Evolutionary conservation across 2,797 vertebrate species (phyloP).

Genomic region (Limnodromus scolopaceus): DNA sequence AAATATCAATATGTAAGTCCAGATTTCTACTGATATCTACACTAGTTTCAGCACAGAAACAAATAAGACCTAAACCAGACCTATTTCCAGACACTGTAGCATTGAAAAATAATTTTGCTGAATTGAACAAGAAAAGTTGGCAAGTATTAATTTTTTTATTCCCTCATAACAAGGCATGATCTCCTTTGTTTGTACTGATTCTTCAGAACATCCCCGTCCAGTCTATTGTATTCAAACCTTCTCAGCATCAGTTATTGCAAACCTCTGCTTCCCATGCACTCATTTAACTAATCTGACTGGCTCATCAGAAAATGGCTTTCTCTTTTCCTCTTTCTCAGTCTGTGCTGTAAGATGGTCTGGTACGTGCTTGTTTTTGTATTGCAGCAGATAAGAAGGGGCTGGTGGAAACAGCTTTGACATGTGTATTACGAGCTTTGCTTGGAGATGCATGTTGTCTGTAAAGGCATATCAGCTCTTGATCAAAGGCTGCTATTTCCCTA

Average conservation of each 20-base stretch:
- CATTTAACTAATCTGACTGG: conserved; percentile 73
- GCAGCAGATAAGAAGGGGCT: conserved; percentile 71
- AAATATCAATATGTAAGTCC: conserved; percentile 57
- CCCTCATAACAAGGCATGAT: conserved; percentile 79
- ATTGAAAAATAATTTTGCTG: conserved; percentile 79
- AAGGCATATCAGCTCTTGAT: conserved; percentile 83
- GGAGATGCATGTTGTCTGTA: conserved; percentile 82
- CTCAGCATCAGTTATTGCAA: conserved; percentile 67
- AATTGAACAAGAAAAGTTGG: conserved; percentile 84
- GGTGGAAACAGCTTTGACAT: conserved; percentile 71
- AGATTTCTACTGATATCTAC: conserved; percentile 70
- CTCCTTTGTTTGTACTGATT: conserved; percentile 55
- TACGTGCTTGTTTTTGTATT: conserved; percentile 66
- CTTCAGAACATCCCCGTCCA: neutral
- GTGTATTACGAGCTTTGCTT: conserved; percentile 74
- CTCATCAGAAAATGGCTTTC: conserved; percentile 70
- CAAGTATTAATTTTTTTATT: conserved; percentile 84
- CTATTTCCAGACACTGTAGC: conserved; percentile 72
- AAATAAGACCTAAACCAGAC: conserved; percentile 63
- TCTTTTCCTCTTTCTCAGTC: conserved; percentile 28
- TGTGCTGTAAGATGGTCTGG: conserved; percentile 67
- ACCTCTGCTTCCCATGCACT: conserved; percentile 56
- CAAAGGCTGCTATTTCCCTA: conserved; percentile 78
- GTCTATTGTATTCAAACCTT: conserved; percentile 37
- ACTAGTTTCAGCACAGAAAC: conserved; percentile 66